These are phyloP conservation scores for Penaeus monodon DNA, from an alignment of 2,888 invertebrate genomes.

Conservation along the genomic window DNA sequence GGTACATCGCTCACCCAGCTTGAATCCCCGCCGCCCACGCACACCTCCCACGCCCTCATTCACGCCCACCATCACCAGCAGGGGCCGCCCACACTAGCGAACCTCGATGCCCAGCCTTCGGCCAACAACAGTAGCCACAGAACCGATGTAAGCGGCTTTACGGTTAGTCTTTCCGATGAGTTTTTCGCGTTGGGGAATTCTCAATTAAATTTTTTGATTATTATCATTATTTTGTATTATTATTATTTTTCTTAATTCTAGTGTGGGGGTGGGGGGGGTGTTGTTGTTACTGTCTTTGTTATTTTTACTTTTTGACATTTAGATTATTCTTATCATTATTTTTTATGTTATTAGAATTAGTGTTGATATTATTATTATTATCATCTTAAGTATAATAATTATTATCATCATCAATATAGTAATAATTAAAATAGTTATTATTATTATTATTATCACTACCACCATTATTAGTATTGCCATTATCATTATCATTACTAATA, in stretches of 20 bases:
- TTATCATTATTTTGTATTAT: too few species aligned
- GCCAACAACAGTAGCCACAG: constrained; percentile 5
- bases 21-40: constrained; percentile 45
- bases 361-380: neutral
- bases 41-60: constrained; percentile 21
- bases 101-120: constrained; percentile 39
- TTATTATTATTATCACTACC: neutral
- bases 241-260: too few species aligned
- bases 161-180: neutral
- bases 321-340: constrained; percentile 10
- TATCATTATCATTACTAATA: too few species aligned
- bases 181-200: constrained; percentile 9
- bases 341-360: neutral
- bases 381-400: neutral
- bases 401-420: neutral
- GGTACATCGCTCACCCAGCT: constrained; percentile 42
- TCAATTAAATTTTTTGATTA: too few species aligned
- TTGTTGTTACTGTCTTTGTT: neutral
- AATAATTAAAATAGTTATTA: neutral
- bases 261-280: neutral
- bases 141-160: neutral
- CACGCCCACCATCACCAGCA: constrained; percentile 19
- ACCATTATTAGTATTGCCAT: neutral
- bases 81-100: constrained; percentile 40
- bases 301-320: neutral